These are phyloP conservation scores for Ichneumoninae sp. DNA, from an alignment of 2,888 invertebrate genomes.

Conservation along the genomic window DNA sequence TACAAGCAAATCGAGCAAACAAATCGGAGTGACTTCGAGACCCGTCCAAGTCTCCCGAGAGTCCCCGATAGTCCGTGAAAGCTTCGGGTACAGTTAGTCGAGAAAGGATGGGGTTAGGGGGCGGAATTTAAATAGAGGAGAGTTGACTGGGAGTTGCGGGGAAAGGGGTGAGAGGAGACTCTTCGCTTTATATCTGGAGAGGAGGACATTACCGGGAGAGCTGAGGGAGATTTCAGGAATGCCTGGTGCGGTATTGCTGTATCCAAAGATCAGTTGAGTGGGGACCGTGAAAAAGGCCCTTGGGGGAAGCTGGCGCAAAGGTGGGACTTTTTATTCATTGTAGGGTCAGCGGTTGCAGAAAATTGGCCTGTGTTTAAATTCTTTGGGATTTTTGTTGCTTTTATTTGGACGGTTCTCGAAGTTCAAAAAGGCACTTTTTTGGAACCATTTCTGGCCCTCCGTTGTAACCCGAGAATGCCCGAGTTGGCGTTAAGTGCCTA, in stretches of 20 bases:
- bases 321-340: conserved; percentile 11
- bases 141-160: background rate
- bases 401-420: no score
- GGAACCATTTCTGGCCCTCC: no score
- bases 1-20: conserved; percentile 22
- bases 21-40: conserved; percentile 34
- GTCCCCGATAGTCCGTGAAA: conserved; percentile 11
- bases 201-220: conserved; percentile 17
- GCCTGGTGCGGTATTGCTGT: background rate
- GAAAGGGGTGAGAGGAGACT: background rate
- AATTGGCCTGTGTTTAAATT: background rate
- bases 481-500: no score
- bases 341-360: background rate
- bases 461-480: no score
- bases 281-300: conserved; percentile 16
- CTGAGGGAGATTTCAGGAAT: conserved; percentile 29
- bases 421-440: no score
- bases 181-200: background rate
- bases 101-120: background rate
- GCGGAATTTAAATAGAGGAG: conserved; percentile 28
- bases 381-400: no score
- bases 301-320: conserved; percentile 15
- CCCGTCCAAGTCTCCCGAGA: conserved; percentile 6
- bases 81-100: background rate
- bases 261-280: background rate